These are phyloP conservation scores for Drosophila peninsularis DNA, from an alignment of 2,888 invertebrate species.

Conservation along the genomic window DNA sequence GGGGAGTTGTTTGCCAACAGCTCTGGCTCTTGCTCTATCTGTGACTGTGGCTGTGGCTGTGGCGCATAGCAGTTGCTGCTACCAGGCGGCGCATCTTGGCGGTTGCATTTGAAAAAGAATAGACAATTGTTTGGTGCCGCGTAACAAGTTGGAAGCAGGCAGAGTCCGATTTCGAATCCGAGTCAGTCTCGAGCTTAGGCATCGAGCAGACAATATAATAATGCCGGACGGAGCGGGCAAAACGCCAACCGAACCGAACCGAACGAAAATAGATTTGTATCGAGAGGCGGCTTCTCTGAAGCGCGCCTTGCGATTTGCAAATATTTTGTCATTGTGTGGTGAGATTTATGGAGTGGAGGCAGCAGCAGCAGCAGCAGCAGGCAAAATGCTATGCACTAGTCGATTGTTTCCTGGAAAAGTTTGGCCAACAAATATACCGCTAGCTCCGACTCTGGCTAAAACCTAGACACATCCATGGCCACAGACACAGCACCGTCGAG, in stretches of 20 bases:
- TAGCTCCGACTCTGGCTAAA: conserved; percentile 51
- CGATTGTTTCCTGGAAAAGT: conserved; percentile 79
- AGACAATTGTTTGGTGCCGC: conserved; percentile 77
- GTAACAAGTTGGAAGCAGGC: conserved; percentile 70
- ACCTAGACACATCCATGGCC: conserved; percentile 38
- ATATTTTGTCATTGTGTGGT: conserved; percentile 83
- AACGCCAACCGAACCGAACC: conserved; percentile 33
- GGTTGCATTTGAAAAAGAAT: conserved; percentile 76
- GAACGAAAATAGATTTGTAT: conserved; percentile 82
- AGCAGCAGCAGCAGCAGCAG: conserved; percentile 47
- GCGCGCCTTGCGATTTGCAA: conserved; percentile 82
- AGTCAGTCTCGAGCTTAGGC: conserved; percentile 21
- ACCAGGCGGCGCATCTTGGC: conserved; percentile 68
- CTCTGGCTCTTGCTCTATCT: conserved; percentile 28
- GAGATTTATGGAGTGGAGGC: conserved; percentile 83
- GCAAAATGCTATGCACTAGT: conserved; percentile 59
- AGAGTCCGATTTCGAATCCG: conserved; percentile 17
- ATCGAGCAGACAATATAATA: conserved; percentile 57
- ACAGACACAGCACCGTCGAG: conserved; percentile 45
- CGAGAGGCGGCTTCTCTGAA: conserved; percentile 82
- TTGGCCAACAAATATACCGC: conserved; percentile 63
- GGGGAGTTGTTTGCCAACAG: conserved; percentile 71
- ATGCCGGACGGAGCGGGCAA: conserved; percentile 43
- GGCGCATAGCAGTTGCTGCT: conserved; percentile 54
- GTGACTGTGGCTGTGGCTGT: conserved; percentile 29